phyloP scores from a whole-genome alignment of 2,888 invertebrate species.

The Sarcophaga subvicina region DNA sequence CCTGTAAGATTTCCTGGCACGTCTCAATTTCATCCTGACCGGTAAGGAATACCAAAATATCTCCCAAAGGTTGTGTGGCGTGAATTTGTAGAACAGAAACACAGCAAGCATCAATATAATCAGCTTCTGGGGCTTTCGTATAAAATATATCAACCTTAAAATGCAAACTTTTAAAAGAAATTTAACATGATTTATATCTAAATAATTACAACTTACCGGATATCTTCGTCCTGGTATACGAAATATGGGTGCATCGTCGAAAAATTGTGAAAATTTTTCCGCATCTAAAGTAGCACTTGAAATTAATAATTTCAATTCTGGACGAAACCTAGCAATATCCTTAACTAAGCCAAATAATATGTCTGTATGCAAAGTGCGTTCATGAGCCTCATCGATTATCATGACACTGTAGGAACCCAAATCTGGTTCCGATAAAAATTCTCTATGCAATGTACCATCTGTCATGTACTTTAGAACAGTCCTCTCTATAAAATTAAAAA shows the following conservation, averaged over 20 bases:
- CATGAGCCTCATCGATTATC: slow-evolving; percentile 99
- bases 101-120: slow-evolving; percentile 99
- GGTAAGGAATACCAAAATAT: slow-evolving; percentile 97
- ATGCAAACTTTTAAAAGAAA: neutral
- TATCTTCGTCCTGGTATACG: slow-evolving; percentile 98
- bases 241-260: slow-evolving; percentile 99
- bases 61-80: slow-evolving; percentile 97
- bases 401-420: slow-evolving; percentile 97
- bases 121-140: slow-evolving; percentile 99
- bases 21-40: slow-evolving; percentile 96
- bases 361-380: slow-evolving; percentile 98
- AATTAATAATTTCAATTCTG: slow-evolving; percentile 97
- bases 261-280: slow-evolving; percentile 98
- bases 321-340: slow-evolving; percentile 95
- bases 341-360: slow-evolving; percentile 98
- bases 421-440: slow-evolving; percentile 98
- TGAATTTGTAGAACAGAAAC: slow-evolving; percentile 99
- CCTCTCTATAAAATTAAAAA: slow-evolving; percentile 84
- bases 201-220: slow-evolving; percentile 84
- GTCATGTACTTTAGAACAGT: slow-evolving; percentile 99
- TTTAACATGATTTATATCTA: neutral
- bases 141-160: slow-evolving; percentile 94
- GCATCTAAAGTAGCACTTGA: slow-evolving; percentile 99
- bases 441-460: slow-evolving; percentile 98
- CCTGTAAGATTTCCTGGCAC: slow-evolving; percentile 93